phyloP scores from a whole-genome alignment of 2,797 vertebrate genomes.

The Remorina albescens region DNA sequence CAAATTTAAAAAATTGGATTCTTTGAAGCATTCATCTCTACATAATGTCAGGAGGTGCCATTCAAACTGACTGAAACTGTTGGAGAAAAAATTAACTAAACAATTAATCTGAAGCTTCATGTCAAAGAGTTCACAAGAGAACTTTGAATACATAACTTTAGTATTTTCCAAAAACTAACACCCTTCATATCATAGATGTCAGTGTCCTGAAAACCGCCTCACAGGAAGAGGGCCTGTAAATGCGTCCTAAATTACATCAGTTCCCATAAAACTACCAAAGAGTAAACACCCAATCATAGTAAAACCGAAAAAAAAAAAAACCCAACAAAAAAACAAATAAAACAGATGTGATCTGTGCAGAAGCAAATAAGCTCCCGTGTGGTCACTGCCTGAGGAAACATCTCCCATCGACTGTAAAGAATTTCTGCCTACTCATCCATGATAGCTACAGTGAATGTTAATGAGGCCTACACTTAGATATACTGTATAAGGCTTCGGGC shows the following conservation, averaged over 20 bases:
- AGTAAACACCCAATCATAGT: slow-evolving; percentile 13
- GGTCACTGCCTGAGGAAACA: slow-evolving; percentile 52
- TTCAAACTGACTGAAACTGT: not conserved
- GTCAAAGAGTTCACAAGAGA: not conserved
- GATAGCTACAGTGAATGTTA: slow-evolving; percentile 60
- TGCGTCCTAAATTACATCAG: not conserved
- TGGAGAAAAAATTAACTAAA: too few relatives aligned
- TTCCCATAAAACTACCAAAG: not conserved
- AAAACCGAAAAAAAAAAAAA: not conserved
- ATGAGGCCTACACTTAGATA: slow-evolving; percentile 62
- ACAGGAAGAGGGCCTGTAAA: not conserved
- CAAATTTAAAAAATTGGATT: not conserved
- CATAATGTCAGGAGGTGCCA: not conserved
- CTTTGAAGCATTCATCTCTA: not conserved
- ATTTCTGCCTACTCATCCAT: slow-evolving; percentile 50
- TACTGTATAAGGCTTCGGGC: slow-evolving; percentile 38
- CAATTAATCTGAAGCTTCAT: not conserved
- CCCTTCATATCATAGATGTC: not conserved
- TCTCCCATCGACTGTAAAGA: slow-evolving; percentile 41
- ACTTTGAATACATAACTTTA: too few relatives aligned
- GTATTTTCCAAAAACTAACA: not conserved
- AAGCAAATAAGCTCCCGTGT: slow-evolving; percentile 38
- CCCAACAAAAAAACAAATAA: not conserved
- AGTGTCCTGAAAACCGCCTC: too few relatives aligned
- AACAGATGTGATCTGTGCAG: slow-evolving; percentile 37